Evolutionary conservation across 53 echinoderm and acorn worm genomes (phyloP).

Genomic region (Stichopus horrens): DNA sequence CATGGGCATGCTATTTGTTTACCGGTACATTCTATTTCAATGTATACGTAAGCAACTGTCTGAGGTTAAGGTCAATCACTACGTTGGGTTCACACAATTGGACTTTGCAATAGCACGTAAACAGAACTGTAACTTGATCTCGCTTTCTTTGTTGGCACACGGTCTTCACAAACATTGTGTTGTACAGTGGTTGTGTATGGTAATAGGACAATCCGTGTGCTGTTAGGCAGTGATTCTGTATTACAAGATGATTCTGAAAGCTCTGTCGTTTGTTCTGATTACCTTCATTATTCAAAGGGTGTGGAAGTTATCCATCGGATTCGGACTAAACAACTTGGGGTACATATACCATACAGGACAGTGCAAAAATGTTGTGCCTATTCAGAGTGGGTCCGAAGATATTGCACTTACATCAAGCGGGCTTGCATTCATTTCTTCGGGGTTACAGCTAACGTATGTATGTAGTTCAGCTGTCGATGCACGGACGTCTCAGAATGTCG

Average conservation of each 20-base stretch:
- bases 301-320: conserved; percentile 1
- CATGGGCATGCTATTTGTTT: too few species aligned
- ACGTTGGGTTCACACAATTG: too few species aligned
- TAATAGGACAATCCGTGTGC: too few species aligned
- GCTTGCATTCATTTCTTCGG: conserved; percentile 5
- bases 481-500: neutral
- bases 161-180: too few species aligned
- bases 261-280: neutral
- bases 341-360: conserved; percentile 1
- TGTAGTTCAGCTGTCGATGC: neutral
- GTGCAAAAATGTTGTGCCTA: neutral
- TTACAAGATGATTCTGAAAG: conserved; percentile 23
- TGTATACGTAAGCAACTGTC: too few species aligned
- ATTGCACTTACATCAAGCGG: neutral
- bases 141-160: too few species aligned
- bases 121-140: too few species aligned
- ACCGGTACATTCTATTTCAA: too few species aligned
- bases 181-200: too few species aligned
- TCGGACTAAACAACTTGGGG: neutral
- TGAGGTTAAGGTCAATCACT: too few species aligned
- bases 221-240: too few species aligned
- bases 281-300: neutral
- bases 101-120: too few species aligned
- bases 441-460: neutral
- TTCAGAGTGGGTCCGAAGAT: neutral